A percentile compares a stretch with the other conserved stretches of the same genome.
Conservation (phyloP, 2,113 vertebrate species). For the Macrotus californicus region DNA sequence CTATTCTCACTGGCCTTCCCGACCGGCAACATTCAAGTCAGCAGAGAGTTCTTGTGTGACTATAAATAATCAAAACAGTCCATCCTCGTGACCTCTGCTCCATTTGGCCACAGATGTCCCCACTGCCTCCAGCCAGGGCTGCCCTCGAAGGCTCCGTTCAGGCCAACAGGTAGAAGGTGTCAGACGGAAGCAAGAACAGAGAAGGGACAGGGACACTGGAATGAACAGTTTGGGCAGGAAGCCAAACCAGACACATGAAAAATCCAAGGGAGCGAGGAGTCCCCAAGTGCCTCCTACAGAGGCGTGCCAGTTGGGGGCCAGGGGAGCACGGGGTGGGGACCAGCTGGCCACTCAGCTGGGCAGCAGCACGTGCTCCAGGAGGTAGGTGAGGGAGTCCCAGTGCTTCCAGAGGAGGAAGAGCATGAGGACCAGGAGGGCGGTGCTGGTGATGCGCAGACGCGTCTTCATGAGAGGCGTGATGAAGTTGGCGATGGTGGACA, state of each 20-base stretch:
- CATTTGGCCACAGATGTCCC: background rate
- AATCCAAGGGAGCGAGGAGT: background rate
- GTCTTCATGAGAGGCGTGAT: conserved; percentile 99
- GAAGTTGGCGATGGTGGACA: conserved; percentile 97
- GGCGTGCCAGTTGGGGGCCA: background rate
- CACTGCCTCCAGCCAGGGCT: background rate
- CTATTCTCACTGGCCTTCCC: background rate
- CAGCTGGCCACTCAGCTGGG: conserved; percentile 83
- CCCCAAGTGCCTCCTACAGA: conserved; percentile 4
- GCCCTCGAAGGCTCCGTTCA: background rate
- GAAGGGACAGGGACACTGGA: background rate
- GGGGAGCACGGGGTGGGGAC: background rate
- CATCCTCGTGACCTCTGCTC: background rate
- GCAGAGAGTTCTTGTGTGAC: background rate
- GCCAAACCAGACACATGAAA: conserved; percentile 6
- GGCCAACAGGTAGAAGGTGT: conserved; percentile 14
- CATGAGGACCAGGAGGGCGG: conserved; percentile 87
- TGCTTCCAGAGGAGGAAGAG: conserved; percentile 96
- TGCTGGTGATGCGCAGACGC: conserved; percentile 89
- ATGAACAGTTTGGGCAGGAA: conserved; percentile 23
- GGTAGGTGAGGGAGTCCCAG: conserved; percentile 91
- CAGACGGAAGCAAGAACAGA: conserved; percentile 10
- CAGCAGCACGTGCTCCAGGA: conserved; percentile 89
- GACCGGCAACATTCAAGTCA: background rate
- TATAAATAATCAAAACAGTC: background rate